These are phyloP conservation scores for Lissonota sp. DNA, from an alignment of 2,888 invertebrate species.

Conservation along the genomic window DNA sequence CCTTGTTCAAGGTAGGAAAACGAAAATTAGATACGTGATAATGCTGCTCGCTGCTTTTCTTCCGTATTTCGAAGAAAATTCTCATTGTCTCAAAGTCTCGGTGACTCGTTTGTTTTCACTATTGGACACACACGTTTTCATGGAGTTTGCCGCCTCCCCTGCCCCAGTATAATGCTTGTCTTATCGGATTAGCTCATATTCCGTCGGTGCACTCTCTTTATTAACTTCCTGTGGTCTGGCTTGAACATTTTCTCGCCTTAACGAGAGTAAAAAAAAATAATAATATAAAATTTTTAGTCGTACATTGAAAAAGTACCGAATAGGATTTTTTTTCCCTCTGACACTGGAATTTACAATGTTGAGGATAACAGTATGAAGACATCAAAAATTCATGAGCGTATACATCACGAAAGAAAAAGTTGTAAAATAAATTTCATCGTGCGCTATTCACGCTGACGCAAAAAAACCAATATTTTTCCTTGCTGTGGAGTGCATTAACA, in stretches of 20 bases:
- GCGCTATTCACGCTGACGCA: conserved; percentile 67
- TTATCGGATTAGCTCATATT: conserved; percentile 77
- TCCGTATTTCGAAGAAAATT: conserved; percentile 63
- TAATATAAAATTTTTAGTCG: conserved; percentile 10
- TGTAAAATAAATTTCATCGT: conserved; percentile 77
- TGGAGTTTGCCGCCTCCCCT: too few species aligned
- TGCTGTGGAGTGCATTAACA: conserved; percentile 79
- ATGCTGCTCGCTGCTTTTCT: conserved; percentile 73
- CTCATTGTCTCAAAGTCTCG: conserved; percentile 69
- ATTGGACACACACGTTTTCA: conserved; percentile 11
- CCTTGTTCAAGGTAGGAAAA: conserved; percentile 4
- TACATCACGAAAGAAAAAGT: conserved; percentile 55
- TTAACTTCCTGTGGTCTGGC: conserved; percentile 69
- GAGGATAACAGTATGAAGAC: conserved; percentile 15
- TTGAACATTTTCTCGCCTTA: conserved; percentile 58
- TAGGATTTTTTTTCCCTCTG: conserved; percentile 5
- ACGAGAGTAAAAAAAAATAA: background rate
- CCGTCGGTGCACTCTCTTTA: conserved; percentile 74
- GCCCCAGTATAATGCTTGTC: conserved; percentile 52
- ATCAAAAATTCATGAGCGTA: conserved; percentile 30
- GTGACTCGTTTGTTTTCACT: conserved; percentile 15
- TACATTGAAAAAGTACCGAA: conserved; percentile 3
- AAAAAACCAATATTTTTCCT: conserved; percentile 66
- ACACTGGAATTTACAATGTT: background rate
- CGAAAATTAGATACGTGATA: conserved; percentile 78